These are phyloP conservation scores for Epinephelus cyanopodus DNA, from an alignment of 2,113 vertebrate genomes.

Conservation along the genomic window DNA sequence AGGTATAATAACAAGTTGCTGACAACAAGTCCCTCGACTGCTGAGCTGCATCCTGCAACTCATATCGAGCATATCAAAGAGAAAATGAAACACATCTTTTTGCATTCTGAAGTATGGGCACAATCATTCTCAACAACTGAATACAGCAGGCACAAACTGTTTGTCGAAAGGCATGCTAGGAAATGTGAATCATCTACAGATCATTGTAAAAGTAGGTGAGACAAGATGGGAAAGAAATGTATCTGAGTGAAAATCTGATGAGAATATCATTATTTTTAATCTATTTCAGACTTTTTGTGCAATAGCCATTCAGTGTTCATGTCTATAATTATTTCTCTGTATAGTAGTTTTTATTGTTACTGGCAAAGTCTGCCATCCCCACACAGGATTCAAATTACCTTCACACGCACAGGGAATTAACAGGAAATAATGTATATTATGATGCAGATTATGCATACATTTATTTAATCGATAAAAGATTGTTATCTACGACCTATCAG, in stretches of 20 bases:
- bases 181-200: neutral
- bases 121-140: neutral
- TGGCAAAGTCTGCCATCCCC: no score
- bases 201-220: neutral
- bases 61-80: neutral
- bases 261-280: neutral
- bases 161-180: neutral
- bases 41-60: slow-evolving; percentile 21
- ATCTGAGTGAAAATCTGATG: neutral
- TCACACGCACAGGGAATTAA: no score
- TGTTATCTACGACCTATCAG: no score
- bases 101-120: neutral
- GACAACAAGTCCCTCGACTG: slow-evolving; percentile 12
- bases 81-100: slow-evolving; percentile 1
- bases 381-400: no score
- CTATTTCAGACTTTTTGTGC: neutral
- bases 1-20: slow-evolving; percentile 6
- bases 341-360: neutral
- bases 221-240: neutral
- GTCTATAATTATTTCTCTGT: neutral
- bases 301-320: neutral
- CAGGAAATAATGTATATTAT: no score
- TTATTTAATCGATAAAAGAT: no score
- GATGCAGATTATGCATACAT: no score
- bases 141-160: neutral